These are phyloP conservation scores for Tychaedon coryphoeus DNA, from an alignment of 2,113 vertebrate species.

Conservation along the genomic window DNA sequence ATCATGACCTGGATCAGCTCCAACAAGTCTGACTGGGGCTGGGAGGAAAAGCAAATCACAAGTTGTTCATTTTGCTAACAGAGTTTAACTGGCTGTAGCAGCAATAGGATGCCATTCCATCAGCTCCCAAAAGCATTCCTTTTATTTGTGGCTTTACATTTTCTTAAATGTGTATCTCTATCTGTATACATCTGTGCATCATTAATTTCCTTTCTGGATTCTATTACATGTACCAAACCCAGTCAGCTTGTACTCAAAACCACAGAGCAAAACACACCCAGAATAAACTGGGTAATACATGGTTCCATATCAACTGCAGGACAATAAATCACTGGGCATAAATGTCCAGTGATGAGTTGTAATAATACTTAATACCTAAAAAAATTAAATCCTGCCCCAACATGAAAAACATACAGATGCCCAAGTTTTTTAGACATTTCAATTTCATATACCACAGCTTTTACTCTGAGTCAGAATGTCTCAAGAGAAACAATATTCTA, in stretches of 20 bases:
- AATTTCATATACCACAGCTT: neutral
- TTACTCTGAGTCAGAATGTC: neutral
- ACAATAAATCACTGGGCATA: neutral
- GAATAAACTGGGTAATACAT: neutral
- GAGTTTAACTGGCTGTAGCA: neutral
- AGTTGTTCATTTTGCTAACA: neutral
- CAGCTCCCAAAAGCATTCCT: neutral
- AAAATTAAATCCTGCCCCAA: neutral
- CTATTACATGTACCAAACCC: neutral
- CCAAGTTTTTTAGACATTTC: neutral
- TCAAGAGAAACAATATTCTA: neutral
- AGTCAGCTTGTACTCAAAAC: neutral
- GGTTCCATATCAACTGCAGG: neutral
- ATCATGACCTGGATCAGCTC: conserved; percentile 98
- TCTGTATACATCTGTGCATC: accelerated
- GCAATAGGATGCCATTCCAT: neutral
- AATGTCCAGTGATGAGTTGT: neutral
- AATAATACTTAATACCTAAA: neutral
- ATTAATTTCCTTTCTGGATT: neutral
- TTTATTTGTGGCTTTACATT: neutral
- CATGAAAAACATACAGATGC: neutral
- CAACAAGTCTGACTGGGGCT: conserved; percentile 95
- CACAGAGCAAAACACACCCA: neutral
- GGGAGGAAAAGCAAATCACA: conserved; percentile 7
- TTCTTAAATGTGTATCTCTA: neutral